Conservation (phyloP, 1,140 invertebrate species). For the Lucilia sericata region DNA sequence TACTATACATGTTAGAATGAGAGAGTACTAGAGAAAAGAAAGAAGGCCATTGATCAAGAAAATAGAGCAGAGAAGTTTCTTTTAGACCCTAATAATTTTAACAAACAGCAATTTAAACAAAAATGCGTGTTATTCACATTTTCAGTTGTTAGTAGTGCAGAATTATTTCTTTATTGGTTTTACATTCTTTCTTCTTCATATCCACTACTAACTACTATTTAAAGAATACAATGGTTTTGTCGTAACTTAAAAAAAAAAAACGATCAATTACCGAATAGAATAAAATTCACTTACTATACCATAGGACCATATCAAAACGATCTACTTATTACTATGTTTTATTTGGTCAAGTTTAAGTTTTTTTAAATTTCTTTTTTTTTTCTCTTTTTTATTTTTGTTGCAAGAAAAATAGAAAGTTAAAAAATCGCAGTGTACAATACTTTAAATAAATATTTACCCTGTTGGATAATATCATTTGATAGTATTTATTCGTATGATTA, state of each 20-base stretch:
- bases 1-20: too few relatives aligned
- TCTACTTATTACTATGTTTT: background rate
- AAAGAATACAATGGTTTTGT: background rate
- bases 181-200: background rate
- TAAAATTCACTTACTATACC: background rate
- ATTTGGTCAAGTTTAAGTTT: background rate
- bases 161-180: background rate
- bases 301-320: background rate
- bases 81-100: background rate
- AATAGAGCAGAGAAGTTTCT: background rate
- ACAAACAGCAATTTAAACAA: background rate
- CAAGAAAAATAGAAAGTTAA: slow-evolving; percentile 11
- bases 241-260: background rate
- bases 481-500: background rate
- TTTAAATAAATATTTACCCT: slow-evolving; percentile 7
- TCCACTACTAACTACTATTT: background rate
- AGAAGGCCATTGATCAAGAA: slow-evolving; percentile 6
- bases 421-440: background rate
- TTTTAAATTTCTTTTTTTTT: background rate
- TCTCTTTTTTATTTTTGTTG: background rate
- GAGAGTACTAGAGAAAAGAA: background rate
- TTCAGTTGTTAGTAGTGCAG: background rate
- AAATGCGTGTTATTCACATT: background rate
- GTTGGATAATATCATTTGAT: slow-evolving; percentile 12
- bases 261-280: background rate